These are phyloP conservation scores for Meriones psammophilus DNA, from an alignment of 2,797 vertebrate species.

Conservation along the genomic window DNA sequence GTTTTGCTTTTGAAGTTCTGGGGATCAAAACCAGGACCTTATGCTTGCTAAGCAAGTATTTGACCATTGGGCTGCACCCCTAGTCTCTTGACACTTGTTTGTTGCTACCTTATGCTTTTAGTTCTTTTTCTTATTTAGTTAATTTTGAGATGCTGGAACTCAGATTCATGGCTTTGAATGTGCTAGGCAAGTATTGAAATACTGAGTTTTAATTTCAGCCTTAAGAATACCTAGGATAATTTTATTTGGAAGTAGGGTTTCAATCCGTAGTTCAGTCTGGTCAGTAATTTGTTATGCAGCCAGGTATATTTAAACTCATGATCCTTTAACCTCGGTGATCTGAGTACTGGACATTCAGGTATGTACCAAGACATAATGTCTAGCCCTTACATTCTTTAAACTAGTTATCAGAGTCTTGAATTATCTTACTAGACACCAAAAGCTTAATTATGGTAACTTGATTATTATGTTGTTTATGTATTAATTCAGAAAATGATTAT, in stretches of 20 bases:
- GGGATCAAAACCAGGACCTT: neutral
- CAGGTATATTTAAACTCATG: neutral
- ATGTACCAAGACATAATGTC: neutral
- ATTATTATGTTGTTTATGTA: conserved; percentile 60
- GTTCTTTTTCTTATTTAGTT: neutral
- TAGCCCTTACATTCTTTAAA: conserved; percentile 30
- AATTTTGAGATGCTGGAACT: neutral
- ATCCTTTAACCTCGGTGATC: neutral
- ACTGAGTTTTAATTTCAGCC: neutral
- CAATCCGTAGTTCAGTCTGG: neutral
- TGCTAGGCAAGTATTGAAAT: neutral
- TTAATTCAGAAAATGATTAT: conserved; percentile 63
- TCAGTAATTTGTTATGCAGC: neutral
- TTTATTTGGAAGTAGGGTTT: neutral
- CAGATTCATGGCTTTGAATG: neutral
- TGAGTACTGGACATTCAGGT: neutral
- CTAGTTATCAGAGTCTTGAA: conserved; percentile 36
- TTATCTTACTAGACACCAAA: conserved; percentile 58
- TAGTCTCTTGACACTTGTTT: neutral
- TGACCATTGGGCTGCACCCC: neutral
- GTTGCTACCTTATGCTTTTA: conserved; percentile 17
- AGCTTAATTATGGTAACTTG: conserved; percentile 63
- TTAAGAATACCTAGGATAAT: neutral
- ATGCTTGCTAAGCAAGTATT: neutral
- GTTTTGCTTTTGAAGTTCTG: neutral